A percentile compares a stretch with the other conserved stretches of the same genome.
Evolutionary conservation across 2,113 vertebrate genomes (phyloP).

Genomic region (Ictalurus punctatus): DNA sequence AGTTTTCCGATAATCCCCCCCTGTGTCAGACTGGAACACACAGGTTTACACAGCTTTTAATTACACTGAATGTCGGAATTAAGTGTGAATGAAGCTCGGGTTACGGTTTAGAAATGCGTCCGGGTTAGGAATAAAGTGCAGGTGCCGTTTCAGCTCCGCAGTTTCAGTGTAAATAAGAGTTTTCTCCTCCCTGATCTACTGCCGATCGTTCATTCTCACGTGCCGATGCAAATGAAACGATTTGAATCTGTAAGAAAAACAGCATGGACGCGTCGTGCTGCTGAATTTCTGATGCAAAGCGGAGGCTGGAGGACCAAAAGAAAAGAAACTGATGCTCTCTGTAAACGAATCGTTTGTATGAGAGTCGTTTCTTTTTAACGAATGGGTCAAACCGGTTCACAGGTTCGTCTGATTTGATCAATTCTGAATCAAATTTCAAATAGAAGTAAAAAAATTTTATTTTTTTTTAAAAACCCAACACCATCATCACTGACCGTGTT

Average conservation of each 20-base stretch:
- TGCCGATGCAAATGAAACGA: background rate
- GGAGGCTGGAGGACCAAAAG: background rate
- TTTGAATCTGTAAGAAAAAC: background rate
- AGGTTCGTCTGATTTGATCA: too few relatives aligned
- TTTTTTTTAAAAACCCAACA: too few relatives aligned
- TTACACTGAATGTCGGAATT: too few relatives aligned
- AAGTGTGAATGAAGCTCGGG: background rate
- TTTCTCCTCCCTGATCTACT: background rate
- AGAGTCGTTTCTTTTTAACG: too few relatives aligned
- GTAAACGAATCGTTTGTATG: background rate
- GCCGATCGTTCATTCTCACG: background rate
- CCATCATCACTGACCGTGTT: too few relatives aligned
- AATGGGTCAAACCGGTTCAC: too few relatives aligned
- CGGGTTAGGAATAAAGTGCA: background rate
- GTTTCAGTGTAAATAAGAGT: too few relatives aligned
- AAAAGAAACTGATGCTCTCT: background rate
- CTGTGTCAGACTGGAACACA: constrained; percentile 47
- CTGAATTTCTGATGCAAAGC: background rate
- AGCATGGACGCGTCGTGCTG: background rate
- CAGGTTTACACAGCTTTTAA: background rate
- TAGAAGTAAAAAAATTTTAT: too few relatives aligned
- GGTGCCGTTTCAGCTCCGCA: too few relatives aligned
- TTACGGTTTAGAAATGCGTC: too few relatives aligned
- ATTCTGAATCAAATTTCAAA: too few relatives aligned
- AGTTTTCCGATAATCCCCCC: constrained; percentile 38